A percentile compares a stretch with the other conserved stretches of the same genome.
phyloP scores from a whole-genome alignment of 2,888 invertebrate species.

The Acrocera orbiculus region DNA sequence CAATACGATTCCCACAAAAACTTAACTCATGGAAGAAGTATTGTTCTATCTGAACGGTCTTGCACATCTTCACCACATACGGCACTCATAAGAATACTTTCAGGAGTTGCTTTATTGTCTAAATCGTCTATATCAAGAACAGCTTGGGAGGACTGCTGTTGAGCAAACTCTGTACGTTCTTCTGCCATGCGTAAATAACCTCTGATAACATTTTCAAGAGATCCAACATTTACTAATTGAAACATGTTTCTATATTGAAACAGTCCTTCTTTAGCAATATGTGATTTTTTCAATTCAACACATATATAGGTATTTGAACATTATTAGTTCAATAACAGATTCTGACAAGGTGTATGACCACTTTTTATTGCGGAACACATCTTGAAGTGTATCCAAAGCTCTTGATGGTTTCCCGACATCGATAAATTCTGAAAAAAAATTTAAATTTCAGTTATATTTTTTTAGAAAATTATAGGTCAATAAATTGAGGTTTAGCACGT shows the following conservation, averaged over 20 bases:
- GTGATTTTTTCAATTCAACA: slow-evolving; percentile 94
- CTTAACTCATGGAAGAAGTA: slow-evolving; percentile 97
- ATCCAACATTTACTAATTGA: slow-evolving; percentile 82
- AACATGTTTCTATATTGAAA: slow-evolving; percentile 99
- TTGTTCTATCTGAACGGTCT: slow-evolving; percentile 91
- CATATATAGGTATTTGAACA: slow-evolving; percentile 95
- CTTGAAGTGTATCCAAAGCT: slow-evolving; percentile 93
- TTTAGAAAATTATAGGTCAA: background rate
- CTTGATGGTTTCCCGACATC: slow-evolving; percentile 94
- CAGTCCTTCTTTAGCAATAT: slow-evolving; percentile 96
- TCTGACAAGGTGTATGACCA: slow-evolving; percentile 94
- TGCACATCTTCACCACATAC: slow-evolving; percentile 98
- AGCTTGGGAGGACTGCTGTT: slow-evolving; percentile 84
- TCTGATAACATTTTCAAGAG: slow-evolving; percentile 91
- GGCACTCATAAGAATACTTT: slow-evolving; percentile 76
- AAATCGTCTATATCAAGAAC: slow-evolving; percentile 95
- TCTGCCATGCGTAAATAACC: slow-evolving; percentile 92
- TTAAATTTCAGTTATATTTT: background rate
- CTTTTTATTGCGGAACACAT: slow-evolving; percentile 95
- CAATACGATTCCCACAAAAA: slow-evolving; percentile 99
- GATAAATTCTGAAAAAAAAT: slow-evolving; percentile 67
- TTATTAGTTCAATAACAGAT: slow-evolving; percentile 96
- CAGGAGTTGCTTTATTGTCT: slow-evolving; percentile 91
- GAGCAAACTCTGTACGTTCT: slow-evolving; percentile 84
- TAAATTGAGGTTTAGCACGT: too few relatives aligned